Percentiles rank a stretch among this genome's conserved stretches.
These are phyloP conservation scores for Eutolmus rufibarbis DNA, from an alignment of 2,888 invertebrate species.

Conservation along the genomic window DNA sequence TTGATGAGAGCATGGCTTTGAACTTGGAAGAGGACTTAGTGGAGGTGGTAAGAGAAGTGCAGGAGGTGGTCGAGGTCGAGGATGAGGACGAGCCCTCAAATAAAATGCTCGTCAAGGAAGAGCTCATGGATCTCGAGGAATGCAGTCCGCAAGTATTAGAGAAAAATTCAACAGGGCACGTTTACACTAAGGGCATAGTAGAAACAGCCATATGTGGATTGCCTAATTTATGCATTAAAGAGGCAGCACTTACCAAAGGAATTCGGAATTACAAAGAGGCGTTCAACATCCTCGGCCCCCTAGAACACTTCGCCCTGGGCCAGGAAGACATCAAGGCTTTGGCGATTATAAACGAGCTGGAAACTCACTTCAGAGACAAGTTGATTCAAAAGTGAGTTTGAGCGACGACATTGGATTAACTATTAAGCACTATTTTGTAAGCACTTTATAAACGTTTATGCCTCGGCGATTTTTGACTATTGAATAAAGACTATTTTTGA, in stretches of 20 bases:
- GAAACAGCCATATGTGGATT: background rate
- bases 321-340: conserved; percentile 9
- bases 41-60: background rate
- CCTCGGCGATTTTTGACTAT: background rate
- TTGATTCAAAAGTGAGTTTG: background rate
- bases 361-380: conserved; percentile 29
- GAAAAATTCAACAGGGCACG: background rate
- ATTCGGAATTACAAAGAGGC: conserved; percentile 8
- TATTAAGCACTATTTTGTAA: background rate
- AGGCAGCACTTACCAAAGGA: conserved; percentile 12
- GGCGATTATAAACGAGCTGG: conserved; percentile 31
- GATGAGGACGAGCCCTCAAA: background rate
- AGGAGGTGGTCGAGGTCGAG: background rate
- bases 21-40: background rate
- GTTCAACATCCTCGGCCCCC: background rate
- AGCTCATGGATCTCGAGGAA: background rate
- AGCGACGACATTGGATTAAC: background rate
- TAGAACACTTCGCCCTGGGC: conserved; percentile 11
- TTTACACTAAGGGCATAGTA: background rate
- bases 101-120: background rate
- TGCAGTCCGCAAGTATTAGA: background rate
- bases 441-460: background rate
- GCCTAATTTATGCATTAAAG: background rate
- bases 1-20: background rate
- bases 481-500: background rate